Evolutionary conservation across 2,888 invertebrate genomes (phyloP).

Genomic region (Aspidiotus destructor): DNA sequence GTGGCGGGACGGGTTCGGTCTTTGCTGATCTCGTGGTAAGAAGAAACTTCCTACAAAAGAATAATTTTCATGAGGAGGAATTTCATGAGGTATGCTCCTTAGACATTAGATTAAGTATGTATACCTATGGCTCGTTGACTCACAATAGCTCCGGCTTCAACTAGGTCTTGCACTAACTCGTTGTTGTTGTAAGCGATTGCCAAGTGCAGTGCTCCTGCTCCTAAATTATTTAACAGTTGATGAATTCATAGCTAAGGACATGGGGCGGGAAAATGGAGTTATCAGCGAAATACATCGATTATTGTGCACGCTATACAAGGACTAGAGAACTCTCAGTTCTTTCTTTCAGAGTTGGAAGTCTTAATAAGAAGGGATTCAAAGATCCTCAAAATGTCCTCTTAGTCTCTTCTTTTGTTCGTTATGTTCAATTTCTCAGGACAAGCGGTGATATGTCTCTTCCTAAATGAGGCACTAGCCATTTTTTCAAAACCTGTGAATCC

Average conservation of each 20-base stretch:
- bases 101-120: neutral
- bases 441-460: too few relatives aligned
- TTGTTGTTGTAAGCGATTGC: slow-evolving; percentile 96
- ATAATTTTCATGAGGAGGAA: neutral
- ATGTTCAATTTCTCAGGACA: too few relatives aligned
- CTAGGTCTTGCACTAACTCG: slow-evolving; percentile 83
- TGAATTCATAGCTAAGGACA: too few relatives aligned
- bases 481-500: too few relatives aligned
- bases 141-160: slow-evolving; percentile 85
- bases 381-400: too few relatives aligned
- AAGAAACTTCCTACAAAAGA: slow-evolving; percentile 67
- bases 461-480: too few relatives aligned
- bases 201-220: slow-evolving; percentile 86
- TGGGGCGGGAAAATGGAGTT: neutral
- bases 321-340: too few relatives aligned
- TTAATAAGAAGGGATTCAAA: too few relatives aligned
- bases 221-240: slow-evolving; percentile 43
- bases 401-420: too few relatives aligned
- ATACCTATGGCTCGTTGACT: slow-evolving; percentile 84
- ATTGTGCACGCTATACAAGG: too few relatives aligned
- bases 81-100: neutral
- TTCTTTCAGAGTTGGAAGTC: too few relatives aligned
- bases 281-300: neutral
- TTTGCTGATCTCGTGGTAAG: slow-evolving; percentile 86
- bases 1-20: slow-evolving; percentile 60